These are phyloP conservation scores for Lepilemur ruficaudatus DNA, from an alignment of 2,797 vertebrate species.

Conservation along the genomic window DNA sequence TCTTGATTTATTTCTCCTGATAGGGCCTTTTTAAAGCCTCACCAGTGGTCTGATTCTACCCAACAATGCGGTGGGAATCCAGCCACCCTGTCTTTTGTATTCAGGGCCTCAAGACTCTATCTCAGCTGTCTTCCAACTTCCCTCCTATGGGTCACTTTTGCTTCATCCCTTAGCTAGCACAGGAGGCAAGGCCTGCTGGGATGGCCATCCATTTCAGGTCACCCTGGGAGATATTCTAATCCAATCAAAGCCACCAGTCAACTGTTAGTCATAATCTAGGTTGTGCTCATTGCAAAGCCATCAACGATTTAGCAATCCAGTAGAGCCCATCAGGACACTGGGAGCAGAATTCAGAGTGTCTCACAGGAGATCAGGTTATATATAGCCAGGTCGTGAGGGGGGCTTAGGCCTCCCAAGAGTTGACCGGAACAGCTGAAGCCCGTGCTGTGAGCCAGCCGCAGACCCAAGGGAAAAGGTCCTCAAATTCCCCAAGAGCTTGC, in stretches of 20 bases:
- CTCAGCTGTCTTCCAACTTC: neutral
- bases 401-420: neutral
- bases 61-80: neutral
- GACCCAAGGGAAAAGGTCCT: constrained; percentile 18
- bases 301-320: neutral
- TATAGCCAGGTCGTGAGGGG: neutral
- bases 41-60: neutral
- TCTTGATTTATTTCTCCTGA: constrained; percentile 34
- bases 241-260: neutral
- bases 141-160: neutral
- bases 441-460: neutral
- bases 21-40: constrained; percentile 6
- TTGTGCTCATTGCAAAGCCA: neutral
- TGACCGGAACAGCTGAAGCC: constrained; percentile 29
- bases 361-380: neutral
- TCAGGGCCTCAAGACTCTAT: neutral
- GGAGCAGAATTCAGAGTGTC: neutral
- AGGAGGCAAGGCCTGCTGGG: neutral
- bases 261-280: neutral
- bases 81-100: neutral
- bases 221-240: neutral
- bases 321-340: neutral
- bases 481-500: neutral
- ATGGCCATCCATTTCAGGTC: neutral
- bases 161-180: neutral